Conservation (phyloP, 2,888 invertebrate species). For the Ctenicera cuprea region DNA sequence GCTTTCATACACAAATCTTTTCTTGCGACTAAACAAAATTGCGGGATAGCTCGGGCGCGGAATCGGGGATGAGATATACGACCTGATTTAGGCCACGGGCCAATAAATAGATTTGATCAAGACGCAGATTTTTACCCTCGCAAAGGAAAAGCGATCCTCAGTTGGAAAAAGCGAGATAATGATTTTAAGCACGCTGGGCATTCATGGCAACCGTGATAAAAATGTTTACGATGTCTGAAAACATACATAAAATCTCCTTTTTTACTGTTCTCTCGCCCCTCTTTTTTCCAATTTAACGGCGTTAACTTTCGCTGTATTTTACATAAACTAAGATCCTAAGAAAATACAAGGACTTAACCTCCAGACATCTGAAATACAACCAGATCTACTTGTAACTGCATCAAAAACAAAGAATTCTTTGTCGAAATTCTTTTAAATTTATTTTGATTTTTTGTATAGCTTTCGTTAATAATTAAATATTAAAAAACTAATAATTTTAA, state of each 20-base stretch:
- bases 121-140: conserved; percentile 35
- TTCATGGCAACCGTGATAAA: conserved; percentile 48
- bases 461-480: too few species aligned
- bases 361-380: too few species aligned
- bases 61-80: conserved; percentile 32
- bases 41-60: conserved; percentile 22
- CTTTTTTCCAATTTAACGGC: conserved; percentile 7
- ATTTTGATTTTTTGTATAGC: too few species aligned
- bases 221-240: conserved; percentile 49
- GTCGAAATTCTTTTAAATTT: too few species aligned
- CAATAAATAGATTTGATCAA: conserved; percentile 42
- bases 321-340: background rate
- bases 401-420: too few species aligned
- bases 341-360: background rate
- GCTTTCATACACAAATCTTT: conserved; percentile 41
- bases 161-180: conserved; percentile 42
- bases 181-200: conserved; percentile 49
- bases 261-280: conserved; percentile 35
- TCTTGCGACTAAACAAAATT: conserved; percentile 38
- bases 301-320: conserved; percentile 12
- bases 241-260: conserved; percentile 49
- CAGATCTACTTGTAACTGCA: too few species aligned
- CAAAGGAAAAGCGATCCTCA: conserved; percentile 31
- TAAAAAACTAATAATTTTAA: too few species aligned
- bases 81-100: conserved; percentile 26